A percentile compares a stretch with the other conserved stretches of the same genome.
Evolutionary conservation across 2,888 invertebrate genomes (phyloP).

Genomic region (Caprella mutica): DNA sequence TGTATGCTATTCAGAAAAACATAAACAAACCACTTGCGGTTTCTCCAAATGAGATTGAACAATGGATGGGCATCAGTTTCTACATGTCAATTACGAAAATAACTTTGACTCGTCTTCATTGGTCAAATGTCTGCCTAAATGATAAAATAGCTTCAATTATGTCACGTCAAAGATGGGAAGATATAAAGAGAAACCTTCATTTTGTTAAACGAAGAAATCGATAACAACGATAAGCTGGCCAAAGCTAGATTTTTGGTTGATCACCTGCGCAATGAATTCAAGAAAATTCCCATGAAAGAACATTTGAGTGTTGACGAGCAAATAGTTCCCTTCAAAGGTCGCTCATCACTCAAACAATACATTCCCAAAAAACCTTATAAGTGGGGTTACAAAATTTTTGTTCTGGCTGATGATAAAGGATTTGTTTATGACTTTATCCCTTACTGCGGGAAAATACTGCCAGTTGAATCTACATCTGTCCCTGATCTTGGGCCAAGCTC

Average conservation of each 20-base stretch:
- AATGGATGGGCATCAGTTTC: too few species aligned
- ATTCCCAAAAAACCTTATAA: constrained; percentile 9
- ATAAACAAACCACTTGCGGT: too few species aligned
- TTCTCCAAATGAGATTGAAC: too few species aligned
- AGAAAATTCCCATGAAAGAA: constrained; percentile 10
- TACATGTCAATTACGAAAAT: too few species aligned
- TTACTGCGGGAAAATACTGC: constrained; percentile 6
- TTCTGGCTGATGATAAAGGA: constrained; percentile 11
- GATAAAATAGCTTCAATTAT: too few species aligned
- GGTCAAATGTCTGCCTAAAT: background rate
- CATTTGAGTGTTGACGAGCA: too few species aligned
- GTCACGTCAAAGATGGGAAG: too few species aligned
- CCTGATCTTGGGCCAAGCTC: constrained; percentile 9
- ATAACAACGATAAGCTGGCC: background rate
- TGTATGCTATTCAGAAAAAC: too few species aligned
- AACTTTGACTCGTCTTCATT: background rate
- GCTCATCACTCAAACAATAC: constrained; percentile 14
- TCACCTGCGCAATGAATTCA: constrained; percentile 7
- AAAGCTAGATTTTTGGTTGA: constrained; percentile 9
- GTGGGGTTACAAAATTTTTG: constrained; percentile 9
- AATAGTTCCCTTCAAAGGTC: constrained; percentile 16
- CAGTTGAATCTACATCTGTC: background rate
- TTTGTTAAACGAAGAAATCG: too few species aligned
- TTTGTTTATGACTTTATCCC: constrained; percentile 4
- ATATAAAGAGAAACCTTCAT: constrained; percentile 3